Evolutionary conservation across 2,113 vertebrate genomes (phyloP).

Genomic region (Neodontobutis hainanensis): DNA sequence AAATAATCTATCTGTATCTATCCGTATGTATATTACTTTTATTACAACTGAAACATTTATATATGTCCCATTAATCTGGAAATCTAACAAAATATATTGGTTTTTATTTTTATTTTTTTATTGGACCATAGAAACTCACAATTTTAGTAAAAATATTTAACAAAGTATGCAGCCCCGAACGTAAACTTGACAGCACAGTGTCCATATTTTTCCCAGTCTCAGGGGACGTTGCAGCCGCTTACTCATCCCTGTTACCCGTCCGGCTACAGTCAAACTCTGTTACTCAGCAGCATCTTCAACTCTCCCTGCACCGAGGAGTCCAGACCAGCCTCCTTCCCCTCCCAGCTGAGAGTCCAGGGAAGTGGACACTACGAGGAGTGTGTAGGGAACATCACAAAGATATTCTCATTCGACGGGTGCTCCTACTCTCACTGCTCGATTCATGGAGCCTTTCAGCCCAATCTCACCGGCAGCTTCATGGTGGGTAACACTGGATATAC

Average conservation of each 20-base stretch:
- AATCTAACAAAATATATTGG: too few relatives aligned
- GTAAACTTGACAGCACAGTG: too few relatives aligned
- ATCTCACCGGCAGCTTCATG: conserved; percentile 73
- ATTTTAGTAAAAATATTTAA: too few relatives aligned
- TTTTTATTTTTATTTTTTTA: too few relatives aligned
- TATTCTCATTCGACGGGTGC: conserved; percentile 75
- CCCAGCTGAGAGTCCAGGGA: conserved; percentile 58
- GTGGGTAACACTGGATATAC: conserved; percentile 59
- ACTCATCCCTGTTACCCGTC: conserved; percentile 76
- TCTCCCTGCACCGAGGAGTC: conserved; percentile 71
- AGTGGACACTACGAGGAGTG: conserved; percentile 74
- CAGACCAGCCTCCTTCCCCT: conserved; percentile 53
- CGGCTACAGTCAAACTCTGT: conserved; percentile 36
- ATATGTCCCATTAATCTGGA: too few relatives aligned
- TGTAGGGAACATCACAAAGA: conserved; percentile 61
- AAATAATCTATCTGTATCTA: too few relatives aligned
- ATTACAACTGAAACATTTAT: too few relatives aligned
- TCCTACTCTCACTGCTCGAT: conserved; percentile 78
- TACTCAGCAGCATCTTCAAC: conserved; percentile 61
- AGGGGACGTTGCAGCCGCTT: conserved; percentile 43
- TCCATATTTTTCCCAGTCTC: conserved; percentile 55
- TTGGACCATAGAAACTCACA: too few relatives aligned
- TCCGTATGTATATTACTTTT: too few relatives aligned
- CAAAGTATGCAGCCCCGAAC: too few relatives aligned
- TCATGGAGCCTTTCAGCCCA: conserved; percentile 77